These are phyloP conservation scores for Chalcosyrphus nemorum DNA, from an alignment of 2,888 invertebrate species.

Conservation along the genomic window DNA sequence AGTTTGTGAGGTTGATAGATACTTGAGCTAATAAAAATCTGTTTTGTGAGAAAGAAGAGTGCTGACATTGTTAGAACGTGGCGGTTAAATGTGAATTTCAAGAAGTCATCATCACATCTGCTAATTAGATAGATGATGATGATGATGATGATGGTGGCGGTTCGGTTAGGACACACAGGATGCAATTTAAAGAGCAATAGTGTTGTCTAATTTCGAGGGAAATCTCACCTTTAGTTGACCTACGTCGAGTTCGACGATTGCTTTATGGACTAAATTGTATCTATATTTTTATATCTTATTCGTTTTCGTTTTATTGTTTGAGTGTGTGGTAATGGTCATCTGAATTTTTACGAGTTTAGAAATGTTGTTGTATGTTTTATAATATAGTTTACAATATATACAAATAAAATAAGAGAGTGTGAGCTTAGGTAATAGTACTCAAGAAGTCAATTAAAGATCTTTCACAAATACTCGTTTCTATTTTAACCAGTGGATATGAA, in stretches of 20 bases:
- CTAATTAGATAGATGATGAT: background rate
- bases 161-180: conserved; percentile 4
- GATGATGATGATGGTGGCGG: background rate
- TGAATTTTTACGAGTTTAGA: conserved; percentile 28
- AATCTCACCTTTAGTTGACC: conserved; percentile 60
- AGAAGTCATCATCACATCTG: background rate
- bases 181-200: conserved; percentile 2
- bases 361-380: background rate
- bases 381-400: conserved; percentile 15
- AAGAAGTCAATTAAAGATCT: conserved; percentile 45
- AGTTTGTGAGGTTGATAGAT: conserved; percentile 26
- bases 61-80: conserved; percentile 36
- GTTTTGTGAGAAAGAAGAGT: background rate
- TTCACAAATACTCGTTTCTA: conserved; percentile 9
- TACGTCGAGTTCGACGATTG: conserved; percentile 50
- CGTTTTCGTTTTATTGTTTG: background rate
- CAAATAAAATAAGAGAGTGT: conserved; percentile 6
- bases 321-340: conserved; percentile 16
- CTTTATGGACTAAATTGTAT: conserved; percentile 41
- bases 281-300: background rate
- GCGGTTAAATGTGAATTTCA: conserved; percentile 21
- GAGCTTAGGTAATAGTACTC: conserved; percentile 30
- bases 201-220: background rate
- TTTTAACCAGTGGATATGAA: background rate
- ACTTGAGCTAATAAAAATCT: conserved; percentile 46